Evolutionary conservation across 2,797 vertebrate genomes (phyloP).

Genomic region (Notolabrus celidotus): DNA sequence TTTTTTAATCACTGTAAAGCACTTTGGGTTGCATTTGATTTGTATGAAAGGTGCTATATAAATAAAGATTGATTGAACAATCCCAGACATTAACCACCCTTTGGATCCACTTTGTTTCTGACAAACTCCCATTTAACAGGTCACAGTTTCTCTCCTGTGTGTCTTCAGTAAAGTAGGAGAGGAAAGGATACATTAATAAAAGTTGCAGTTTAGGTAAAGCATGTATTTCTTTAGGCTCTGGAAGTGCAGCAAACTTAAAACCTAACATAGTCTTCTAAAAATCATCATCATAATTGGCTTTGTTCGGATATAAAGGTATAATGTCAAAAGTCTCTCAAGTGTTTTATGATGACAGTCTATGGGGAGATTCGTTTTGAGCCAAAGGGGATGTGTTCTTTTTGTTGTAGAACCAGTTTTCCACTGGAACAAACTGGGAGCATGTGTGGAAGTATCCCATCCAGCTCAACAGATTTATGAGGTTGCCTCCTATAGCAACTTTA

Average conservation of each 20-base stretch:
- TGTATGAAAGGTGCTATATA: no score
- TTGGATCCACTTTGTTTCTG: no score
- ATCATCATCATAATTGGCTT: neutral
- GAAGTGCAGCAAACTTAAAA: neutral
- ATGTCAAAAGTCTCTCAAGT: neutral
- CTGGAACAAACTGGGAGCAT: neutral
- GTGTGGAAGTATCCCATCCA: neutral
- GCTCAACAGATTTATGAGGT: neutral
- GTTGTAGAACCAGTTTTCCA: neutral
- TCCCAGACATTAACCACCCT: no score
- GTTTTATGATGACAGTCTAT: neutral
- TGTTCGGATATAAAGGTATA: neutral
- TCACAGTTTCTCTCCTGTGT: no score
- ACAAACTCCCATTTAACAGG: no score
- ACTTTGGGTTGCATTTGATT: no score
- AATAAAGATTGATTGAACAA: no score
- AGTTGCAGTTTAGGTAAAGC: no score
- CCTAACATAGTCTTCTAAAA: neutral
- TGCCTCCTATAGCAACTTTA: neutral
- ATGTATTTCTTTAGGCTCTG: neutral
- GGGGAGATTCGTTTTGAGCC: neutral
- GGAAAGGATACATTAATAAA: no score
- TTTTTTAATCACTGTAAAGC: no score
- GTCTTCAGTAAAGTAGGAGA: no score
- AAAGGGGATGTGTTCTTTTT: neutral